phyloP scores from a whole-genome alignment of 1,140 invertebrate species.

The Drosophila nikananu region DNA sequence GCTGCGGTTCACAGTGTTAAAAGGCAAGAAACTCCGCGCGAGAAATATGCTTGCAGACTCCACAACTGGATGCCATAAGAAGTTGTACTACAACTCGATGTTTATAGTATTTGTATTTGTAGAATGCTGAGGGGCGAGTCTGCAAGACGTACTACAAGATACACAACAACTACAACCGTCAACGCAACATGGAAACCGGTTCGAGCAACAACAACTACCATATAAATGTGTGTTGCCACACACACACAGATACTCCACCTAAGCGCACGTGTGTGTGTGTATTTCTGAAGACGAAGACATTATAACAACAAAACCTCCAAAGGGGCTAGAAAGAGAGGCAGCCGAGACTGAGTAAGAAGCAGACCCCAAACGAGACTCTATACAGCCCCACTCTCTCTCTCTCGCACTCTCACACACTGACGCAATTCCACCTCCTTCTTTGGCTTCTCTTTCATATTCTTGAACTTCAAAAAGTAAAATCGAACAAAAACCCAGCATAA shows the following conservation, averaged over 20 bases:
- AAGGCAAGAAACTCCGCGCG: slow-evolving; percentile 12
- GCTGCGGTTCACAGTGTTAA: slow-evolving; percentile 4
- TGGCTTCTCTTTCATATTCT: slow-evolving; percentile 73
- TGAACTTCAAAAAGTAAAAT: slow-evolving; percentile 77
- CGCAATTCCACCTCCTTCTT: slow-evolving; percentile 36
- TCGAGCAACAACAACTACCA: slow-evolving; percentile 52
- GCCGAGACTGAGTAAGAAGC: slow-evolving; percentile 10
- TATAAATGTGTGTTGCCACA: slow-evolving; percentile 35
- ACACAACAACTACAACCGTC: slow-evolving; percentile 52
- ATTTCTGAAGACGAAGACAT: slow-evolving; percentile 56
- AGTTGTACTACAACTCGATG: slow-evolving; percentile 78
- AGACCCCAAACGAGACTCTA: slow-evolving; percentile 27
- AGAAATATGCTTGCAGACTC: slow-evolving; percentile 50
- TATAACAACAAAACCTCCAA: slow-evolving; percentile 50
- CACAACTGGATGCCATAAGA: slow-evolving; percentile 63
- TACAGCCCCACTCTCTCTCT: slow-evolving; percentile 22
- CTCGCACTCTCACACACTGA: slow-evolving; percentile 7
- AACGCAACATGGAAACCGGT: slow-evolving; percentile 76
- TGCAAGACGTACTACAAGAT: slow-evolving; percentile 39
- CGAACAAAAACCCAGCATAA: slow-evolving; percentile 76
- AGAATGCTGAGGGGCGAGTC: slow-evolving; percentile 64
- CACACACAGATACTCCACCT: slow-evolving; percentile 27
- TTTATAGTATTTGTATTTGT: slow-evolving; percentile 81
- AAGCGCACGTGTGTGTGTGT: slow-evolving; percentile 23
- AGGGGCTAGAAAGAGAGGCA: slow-evolving; percentile 16